Evolutionary conservation across 2,113 vertebrate genomes (phyloP), one percentile per base, ranked within the genome.

Genomic region (Lepisosteus oculatus): DNA sequence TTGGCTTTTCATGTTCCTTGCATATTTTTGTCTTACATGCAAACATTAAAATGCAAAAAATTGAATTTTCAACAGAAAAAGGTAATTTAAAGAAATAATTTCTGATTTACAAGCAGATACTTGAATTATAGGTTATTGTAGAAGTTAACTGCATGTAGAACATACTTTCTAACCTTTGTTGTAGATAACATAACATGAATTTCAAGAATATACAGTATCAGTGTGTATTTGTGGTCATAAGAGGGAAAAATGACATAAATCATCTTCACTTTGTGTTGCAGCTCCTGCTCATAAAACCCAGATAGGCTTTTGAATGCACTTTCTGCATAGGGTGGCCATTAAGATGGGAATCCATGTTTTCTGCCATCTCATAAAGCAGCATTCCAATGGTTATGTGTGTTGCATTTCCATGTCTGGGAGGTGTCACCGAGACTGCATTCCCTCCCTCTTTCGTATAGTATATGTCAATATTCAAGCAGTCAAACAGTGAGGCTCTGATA

Each of bases 231-330:
- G 64, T 66, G 64, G 64, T 43, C 64, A 66, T 66, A 66, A 66
- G 43, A n/a, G 43, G 64, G 64, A 66, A 44, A 13, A 66, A 66
- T 66, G 43, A 47, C 14, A 45, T n/a, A 43, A 66, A 66, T 43
- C 15, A 15, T 47, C 64, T n/a, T 42, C 64, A 14, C 6, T 47
- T 44, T 45, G 45, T 66, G 45, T 44, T 66, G 43, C 43, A 44
- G 43, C 45, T 66, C 64, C 12, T 42, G 43, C 64, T 44, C 64
- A 66, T 66, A 66, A 66, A 66, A 66, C 43, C 14, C 13, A 1
- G 64, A 66, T 43, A 66, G 64, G 42, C 45, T 66, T 66, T 66
- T 43, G 45, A 66, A 44, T 66, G 45, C 64, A 44, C 64, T 45
- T 44, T 43, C 5, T 66, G 64, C 14, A n/a, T 47, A 43, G 43